Base-by-base conservation (phyloP, 2,113 vertebrate species). In the Amphiprion ocellaris region DNA sequence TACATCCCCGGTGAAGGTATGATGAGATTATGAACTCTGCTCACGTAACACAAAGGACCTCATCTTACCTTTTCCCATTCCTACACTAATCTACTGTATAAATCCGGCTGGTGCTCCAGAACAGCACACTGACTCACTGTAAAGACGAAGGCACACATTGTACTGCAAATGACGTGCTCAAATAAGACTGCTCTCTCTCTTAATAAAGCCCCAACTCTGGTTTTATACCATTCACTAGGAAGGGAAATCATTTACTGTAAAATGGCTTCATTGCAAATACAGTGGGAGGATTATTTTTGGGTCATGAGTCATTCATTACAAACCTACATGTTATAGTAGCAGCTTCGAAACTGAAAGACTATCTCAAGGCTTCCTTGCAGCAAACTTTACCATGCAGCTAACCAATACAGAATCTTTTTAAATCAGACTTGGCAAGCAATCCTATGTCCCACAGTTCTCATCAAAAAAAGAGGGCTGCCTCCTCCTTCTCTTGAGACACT, bases 401-500 rank as follows among this genome's bases (percentile, higher is more conserved):
- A 10, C 41, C n/a, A 60, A 58, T 58, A 61, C 47, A 65, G 26
- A 37, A 62, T 24, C 39, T 24, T 70, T 8, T 74, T 66, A 2
- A 81, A 77, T 84, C 52, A 53, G 23, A n/a, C 28, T 74, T 77
- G 47, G 24, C 50, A 82, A 60, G 37, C 47, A 70, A 65, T 61
- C 52, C 52, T 19, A 59, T 72, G 71, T 80, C 61, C 39, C 21
- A 33, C 23, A 53, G 46, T 80, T 53, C 39, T 59, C 63, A 63
- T 58, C 60, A 26, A 73, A 46, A 81, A 71, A 67, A 49, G 33
- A 37, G 61, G n/a, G 17, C 33, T 71, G 52, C 70, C 60, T 81
- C 66, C n/a, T 71, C 11, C 33, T 67, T 44, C n/a, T 74, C 73
- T 76, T 79, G 52, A 21, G 78, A 85, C 83, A 78, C 41, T 62